Conservation (phyloP, 2,113 vertebrate genomes). For the Hemibagrus wyckioides region DNA sequence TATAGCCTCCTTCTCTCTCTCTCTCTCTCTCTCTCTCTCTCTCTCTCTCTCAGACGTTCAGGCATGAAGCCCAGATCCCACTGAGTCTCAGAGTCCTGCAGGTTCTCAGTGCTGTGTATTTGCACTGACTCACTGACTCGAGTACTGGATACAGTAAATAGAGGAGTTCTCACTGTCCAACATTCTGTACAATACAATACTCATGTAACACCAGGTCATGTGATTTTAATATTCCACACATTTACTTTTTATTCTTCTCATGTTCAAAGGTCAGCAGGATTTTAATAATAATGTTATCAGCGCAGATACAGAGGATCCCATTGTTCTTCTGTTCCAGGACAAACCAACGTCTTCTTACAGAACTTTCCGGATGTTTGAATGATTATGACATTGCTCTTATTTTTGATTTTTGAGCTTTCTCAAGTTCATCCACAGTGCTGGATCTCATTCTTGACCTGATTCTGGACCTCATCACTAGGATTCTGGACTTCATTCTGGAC, state of each 20-base stretch:
- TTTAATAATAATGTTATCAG: background rate
- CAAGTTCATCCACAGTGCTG: background rate
- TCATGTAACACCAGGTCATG: background rate
- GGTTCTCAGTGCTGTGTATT: constrained; percentile 20
- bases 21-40: constrained; percentile 28
- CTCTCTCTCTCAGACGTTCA: constrained; percentile 16
- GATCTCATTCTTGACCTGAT: too few species aligned
- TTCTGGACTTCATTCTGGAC: too few species aligned
- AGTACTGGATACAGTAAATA: background rate
- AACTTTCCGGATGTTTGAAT: background rate
- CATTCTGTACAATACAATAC: background rate
- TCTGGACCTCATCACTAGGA: too few species aligned
- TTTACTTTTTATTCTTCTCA: background rate
- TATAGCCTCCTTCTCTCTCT: constrained; percentile 16
- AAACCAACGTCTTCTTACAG: background rate
- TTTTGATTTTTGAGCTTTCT: too few species aligned
- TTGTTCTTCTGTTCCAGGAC: background rate
- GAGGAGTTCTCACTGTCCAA: background rate
- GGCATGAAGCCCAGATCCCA: constrained; percentile 42
- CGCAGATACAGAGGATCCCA: background rate
- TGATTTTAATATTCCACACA: background rate
- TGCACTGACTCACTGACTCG: constrained; percentile 28
- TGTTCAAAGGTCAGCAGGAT: background rate
- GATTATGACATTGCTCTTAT: too few species aligned
- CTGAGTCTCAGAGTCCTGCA: constrained; percentile 21